Evolutionary conservation across 64 coral and sea anemone genomes (phyloP).

Genomic region (Montipora capricornis): DNA sequence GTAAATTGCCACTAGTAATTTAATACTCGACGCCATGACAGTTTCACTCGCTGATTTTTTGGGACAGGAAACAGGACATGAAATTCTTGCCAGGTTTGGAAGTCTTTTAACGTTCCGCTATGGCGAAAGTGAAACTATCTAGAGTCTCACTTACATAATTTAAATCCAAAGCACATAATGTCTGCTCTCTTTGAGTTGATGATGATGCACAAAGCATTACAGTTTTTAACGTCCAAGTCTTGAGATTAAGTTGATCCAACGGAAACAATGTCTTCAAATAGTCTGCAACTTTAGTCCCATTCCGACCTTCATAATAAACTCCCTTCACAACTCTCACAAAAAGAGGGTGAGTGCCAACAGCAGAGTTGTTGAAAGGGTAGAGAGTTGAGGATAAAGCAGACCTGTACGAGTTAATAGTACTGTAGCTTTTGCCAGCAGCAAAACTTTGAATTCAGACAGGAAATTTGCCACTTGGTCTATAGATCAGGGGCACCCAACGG

Average conservation of each 20-base stretch:
- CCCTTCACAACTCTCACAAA: constrained; percentile 67
- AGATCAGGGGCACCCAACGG: neutral
- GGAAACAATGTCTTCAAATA: constrained; percentile 76
- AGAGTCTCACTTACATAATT: constrained; percentile 11
- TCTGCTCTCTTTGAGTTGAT: constrained; percentile 63
- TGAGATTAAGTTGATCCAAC: constrained; percentile 72
- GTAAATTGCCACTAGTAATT: too few relatives aligned
- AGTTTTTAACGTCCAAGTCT: constrained; percentile 75
- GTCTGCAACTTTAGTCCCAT: too few relatives aligned
- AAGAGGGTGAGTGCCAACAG: constrained; percentile 61
- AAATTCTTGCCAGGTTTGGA: constrained; percentile 52
- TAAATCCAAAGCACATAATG: constrained; percentile 49
- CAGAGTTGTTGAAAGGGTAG: constrained; percentile 47
- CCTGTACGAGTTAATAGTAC: constrained; percentile 69
- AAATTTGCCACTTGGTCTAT: constrained; percentile 49
- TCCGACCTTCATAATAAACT: constrained; percentile 15
- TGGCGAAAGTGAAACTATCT: constrained; percentile 62
- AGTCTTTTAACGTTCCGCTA: constrained; percentile 59
- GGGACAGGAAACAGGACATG: too few relatives aligned
- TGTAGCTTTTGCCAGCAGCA: constrained; percentile 65
- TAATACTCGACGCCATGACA: too few relatives aligned
- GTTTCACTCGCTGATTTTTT: too few relatives aligned
- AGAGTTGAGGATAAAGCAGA: constrained; percentile 70
- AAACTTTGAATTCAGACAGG: constrained; percentile 43
- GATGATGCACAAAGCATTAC: constrained; percentile 89